phyloP scores from a whole-genome alignment of 2,888 invertebrate species.

The Hirtodrosophila alboralis region DNA sequence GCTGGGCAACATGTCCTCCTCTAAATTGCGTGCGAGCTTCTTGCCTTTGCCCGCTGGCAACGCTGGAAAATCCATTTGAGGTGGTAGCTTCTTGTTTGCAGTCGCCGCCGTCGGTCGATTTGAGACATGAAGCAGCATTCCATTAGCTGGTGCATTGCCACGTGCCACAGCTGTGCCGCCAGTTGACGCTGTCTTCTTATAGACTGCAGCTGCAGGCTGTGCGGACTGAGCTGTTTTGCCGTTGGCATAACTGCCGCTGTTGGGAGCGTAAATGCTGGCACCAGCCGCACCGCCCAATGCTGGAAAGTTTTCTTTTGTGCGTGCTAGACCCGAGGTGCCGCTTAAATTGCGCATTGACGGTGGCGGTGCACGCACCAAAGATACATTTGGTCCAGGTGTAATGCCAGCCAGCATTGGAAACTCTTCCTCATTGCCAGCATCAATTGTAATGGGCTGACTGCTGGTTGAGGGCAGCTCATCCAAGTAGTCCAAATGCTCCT shows the following conservation, averaged over 20 bases:
- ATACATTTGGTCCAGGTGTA: constrained; percentile 76
- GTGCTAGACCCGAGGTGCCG: constrained; percentile 85
- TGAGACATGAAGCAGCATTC: constrained; percentile 83
- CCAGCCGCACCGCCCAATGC: constrained; percentile 85
- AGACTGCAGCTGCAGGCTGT: constrained; percentile 72
- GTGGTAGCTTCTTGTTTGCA: constrained; percentile 30
- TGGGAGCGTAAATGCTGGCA: constrained; percentile 49
- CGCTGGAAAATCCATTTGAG: constrained; percentile 74
- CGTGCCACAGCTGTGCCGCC: constrained; percentile 36
- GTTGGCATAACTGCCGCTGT: constrained; percentile 39
- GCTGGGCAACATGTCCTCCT: constrained; percentile 81
- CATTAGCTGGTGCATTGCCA: constrained; percentile 49
- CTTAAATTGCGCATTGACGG: constrained; percentile 86
- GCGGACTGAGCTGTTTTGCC: constrained; percentile 35
- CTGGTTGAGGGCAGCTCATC: constrained; percentile 58
- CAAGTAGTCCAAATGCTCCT: constrained; percentile 54
- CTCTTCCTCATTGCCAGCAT: constrained; percentile 86
- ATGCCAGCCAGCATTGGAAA: constrained; percentile 86
- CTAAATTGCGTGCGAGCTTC: constrained; percentile 54
- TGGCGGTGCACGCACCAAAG: constrained; percentile 72
- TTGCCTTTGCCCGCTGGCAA: constrained; percentile 70
- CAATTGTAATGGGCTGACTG: constrained; percentile 75
- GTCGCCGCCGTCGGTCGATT: constrained; percentile 78
- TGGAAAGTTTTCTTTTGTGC: constrained; percentile 91
- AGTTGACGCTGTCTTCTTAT: constrained; percentile 64